phyloP scores from a whole-genome alignment of 2,888 invertebrate species.

The Caenorhabditis sinica region DNA sequence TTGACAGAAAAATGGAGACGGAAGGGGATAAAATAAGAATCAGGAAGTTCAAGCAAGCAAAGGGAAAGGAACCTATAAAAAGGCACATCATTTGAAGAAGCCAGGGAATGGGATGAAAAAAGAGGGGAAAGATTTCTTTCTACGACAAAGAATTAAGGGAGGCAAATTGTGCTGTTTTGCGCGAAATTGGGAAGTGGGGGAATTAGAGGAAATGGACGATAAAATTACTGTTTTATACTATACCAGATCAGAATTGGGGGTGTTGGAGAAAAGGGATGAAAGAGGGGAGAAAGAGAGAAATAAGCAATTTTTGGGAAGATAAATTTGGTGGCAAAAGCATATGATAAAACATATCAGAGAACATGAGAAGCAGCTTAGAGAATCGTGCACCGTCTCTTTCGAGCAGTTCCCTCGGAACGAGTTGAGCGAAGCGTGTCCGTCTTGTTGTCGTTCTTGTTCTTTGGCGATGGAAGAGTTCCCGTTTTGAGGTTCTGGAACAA shows the following conservation, averaged over 20 bases:
- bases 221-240: slow-evolving; percentile 44
- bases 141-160: slow-evolving; percentile 41
- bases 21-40: slow-evolving; percentile 7
- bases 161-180: slow-evolving; percentile 11
- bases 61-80: slow-evolving; percentile 21
- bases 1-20: neutral
- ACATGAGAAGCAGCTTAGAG: slow-evolving; percentile 45
- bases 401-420: slow-evolving; percentile 63
- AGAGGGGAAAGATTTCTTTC: slow-evolving; percentile 44
- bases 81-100: slow-evolving; percentile 23
- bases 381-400: slow-evolving; percentile 69
- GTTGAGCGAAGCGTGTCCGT: slow-evolving; percentile 71
- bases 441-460: slow-evolving; percentile 45
- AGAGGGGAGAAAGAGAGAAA: slow-evolving; percentile 4
- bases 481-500: slow-evolving; percentile 33
- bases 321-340: neutral
- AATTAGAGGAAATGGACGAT: slow-evolving; percentile 5
- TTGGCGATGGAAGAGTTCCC: slow-evolving; percentile 50
- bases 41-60: slow-evolving; percentile 36
- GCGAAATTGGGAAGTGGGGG: neutral
- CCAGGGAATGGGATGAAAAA: slow-evolving; percentile 30
- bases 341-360: slow-evolving; percentile 16
- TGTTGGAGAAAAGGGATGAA: too few relatives aligned
- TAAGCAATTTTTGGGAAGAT: slow-evolving; percentile 3
- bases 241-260: slow-evolving; percentile 45